phyloP scores from a whole-genome alignment of 2,888 invertebrate genomes.

The Nomada ferruginata region DNA sequence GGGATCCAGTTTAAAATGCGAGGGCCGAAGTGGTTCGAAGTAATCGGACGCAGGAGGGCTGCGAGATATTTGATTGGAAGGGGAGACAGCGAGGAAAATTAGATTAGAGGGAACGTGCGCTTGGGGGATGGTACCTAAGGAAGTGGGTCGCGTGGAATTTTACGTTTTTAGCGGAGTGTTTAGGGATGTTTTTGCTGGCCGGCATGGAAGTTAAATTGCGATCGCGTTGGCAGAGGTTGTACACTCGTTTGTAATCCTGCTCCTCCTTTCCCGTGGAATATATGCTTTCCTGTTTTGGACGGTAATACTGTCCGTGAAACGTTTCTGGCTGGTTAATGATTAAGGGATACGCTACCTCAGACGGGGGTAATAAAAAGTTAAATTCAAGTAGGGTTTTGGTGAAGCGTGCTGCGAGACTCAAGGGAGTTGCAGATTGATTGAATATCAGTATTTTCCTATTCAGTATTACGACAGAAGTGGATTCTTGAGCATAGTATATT shows the following conservation, averaged over 20 bases:
- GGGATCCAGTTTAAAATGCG: slow-evolving; percentile 43
- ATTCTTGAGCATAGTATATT: too few relatives aligned
- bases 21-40: slow-evolving; percentile 22
- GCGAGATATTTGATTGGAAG: slow-evolving; percentile 38
- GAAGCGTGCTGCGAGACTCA: too few relatives aligned
- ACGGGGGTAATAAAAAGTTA: not conserved
- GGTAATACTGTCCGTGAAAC: not conserved
- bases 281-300: not conserved
- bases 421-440: too few relatives aligned
- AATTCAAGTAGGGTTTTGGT: not conserved
- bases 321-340: not conserved
- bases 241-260: slow-evolving; percentile 21
- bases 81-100: slow-evolving; percentile 20
- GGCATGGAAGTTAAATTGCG: slow-evolving; percentile 20
- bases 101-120: slow-evolving; percentile 14
- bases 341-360: not conserved
- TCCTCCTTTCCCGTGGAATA: not conserved
- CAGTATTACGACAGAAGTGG: too few relatives aligned
- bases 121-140: not conserved
- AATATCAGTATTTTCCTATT: too few relatives aligned
- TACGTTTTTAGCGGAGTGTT: slow-evolving; percentile 26
- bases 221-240: slow-evolving; percentile 19
- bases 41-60: slow-evolving; percentile 36
- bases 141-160: slow-evolving; percentile 32
- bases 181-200: slow-evolving; percentile 24